Percentiles rank a stretch among this genome's conserved stretches.
These are phyloP conservation scores for Oreotrochilus melanogaster DNA, from an alignment of 2,113 vertebrate genomes.

Conservation along the genomic window DNA sequence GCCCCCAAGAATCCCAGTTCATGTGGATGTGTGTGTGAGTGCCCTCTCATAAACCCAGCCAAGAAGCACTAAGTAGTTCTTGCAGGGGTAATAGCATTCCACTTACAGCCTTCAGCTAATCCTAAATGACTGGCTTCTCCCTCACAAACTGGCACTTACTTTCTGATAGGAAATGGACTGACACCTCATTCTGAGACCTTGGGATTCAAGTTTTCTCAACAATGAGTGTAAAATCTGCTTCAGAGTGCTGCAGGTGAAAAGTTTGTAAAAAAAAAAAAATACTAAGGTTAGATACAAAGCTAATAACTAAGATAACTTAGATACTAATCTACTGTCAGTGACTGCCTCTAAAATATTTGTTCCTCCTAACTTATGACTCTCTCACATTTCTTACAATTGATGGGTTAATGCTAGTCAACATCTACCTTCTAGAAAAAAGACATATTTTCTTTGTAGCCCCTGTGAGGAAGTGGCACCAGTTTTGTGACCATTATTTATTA, in stretches of 20 bases:
- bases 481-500: conserved; percentile 21
- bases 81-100: background rate
- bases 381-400: background rate
- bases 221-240: background rate
- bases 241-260: background rate
- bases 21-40: background rate
- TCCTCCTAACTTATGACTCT: background rate
- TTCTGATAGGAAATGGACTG: background rate
- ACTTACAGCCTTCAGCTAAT: background rate
- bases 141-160: background rate
- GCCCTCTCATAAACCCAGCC: background rate
- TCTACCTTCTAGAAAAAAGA: background rate
- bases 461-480: background rate
- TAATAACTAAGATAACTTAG: no score
- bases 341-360: background rate
- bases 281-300: background rate
- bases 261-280: background rate
- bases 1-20: background rate
- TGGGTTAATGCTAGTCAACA: background rate
- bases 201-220: background rate
- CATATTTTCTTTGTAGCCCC: background rate
- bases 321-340: background rate
- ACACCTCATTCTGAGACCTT: background rate
- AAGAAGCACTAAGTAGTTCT: background rate
- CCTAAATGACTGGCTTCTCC: background rate